Percentiles rank a stretch among this genome's conserved stretches.
Conservation (phyloP, 2,888 invertebrate genomes). For the Cantharis lateralis region DNA sequence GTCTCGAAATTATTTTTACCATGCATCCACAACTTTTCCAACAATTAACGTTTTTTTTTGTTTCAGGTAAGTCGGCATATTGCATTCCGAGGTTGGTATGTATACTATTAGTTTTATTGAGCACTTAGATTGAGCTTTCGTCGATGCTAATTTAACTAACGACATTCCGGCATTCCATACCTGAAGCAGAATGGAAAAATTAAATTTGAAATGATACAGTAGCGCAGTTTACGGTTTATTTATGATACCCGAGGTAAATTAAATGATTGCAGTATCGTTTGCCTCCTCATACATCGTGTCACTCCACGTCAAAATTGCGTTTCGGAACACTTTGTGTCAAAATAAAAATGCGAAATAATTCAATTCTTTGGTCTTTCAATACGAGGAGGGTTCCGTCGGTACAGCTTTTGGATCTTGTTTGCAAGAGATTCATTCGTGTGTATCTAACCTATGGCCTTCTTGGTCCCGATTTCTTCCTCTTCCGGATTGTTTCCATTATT, state of each 20-base stretch:
- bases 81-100: neutral
- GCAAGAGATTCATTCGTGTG: conserved; percentile 40
- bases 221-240: neutral
- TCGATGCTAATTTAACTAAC: neutral
- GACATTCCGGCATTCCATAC: neutral
- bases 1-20: neutral
- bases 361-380: conserved; percentile 15
- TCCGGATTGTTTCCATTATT: conserved; percentile 40
- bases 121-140: neutral
- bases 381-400: conserved; percentile 4
- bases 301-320: conserved; percentile 33
- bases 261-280: conserved; percentile 7
- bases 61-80: neutral
- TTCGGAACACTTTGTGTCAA: conserved; percentile 29
- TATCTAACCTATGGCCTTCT: conserved; percentile 42
- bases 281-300: conserved; percentile 33
- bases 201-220: neutral
- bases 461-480: conserved; percentile 44
- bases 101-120: neutral
- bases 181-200: neutral
- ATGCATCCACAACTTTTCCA: too few species aligned
- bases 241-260: conserved; percentile 3
- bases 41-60: neutral
- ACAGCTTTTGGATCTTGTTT: conserved; percentile 29
- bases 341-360: conserved; percentile 32